A percentile compares a stretch with the other conserved stretches of the same genome.
phyloP scores from a whole-genome alignment of 2,888 invertebrate genomes.

The Petrolisthes cinctipes region DNA sequence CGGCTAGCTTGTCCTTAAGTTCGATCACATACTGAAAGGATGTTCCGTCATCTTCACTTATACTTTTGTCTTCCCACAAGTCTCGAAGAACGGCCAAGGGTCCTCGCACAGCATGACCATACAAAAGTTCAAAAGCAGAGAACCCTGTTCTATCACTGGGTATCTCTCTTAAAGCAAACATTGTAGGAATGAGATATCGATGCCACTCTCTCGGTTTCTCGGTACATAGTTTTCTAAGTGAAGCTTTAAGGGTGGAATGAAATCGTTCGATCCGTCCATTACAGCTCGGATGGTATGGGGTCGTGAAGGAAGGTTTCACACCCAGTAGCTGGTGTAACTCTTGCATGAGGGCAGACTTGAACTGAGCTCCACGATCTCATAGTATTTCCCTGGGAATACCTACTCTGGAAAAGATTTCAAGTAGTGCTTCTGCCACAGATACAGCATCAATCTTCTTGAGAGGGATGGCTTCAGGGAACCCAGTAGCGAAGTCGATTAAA shows the following conservation, averaged over 20 bases:
- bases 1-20: slow-evolving; percentile 30
- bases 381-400: slow-evolving; percentile 16
- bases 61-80: slow-evolving; percentile 25
- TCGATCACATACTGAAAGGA: slow-evolving; percentile 38
- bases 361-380: too few species aligned
- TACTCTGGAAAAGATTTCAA: slow-evolving; percentile 19
- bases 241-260: neutral
- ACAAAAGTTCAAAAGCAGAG: slow-evolving; percentile 31
- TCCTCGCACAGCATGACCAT: slow-evolving; percentile 22
- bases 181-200: slow-evolving; percentile 9
- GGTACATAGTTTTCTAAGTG: too few species aligned
- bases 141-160: slow-evolving; percentile 24
- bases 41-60: slow-evolving; percentile 7
- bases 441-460: neutral
- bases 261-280: too few species aligned
- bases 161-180: too few species aligned
- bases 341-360: slow-evolving; percentile 9
- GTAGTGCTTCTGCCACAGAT: neutral
- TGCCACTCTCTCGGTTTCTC: slow-evolving; percentile 32
- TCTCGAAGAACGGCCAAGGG: slow-evolving; percentile 32
- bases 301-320: too few species aligned
- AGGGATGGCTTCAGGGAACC: slow-evolving; percentile 16
- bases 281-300: too few species aligned
- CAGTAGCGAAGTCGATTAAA: too few species aligned
- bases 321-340: slow-evolving; percentile 19